Conservation (phyloP, 1,140 invertebrate genomes). For the Pogonus chalceus region DNA sequence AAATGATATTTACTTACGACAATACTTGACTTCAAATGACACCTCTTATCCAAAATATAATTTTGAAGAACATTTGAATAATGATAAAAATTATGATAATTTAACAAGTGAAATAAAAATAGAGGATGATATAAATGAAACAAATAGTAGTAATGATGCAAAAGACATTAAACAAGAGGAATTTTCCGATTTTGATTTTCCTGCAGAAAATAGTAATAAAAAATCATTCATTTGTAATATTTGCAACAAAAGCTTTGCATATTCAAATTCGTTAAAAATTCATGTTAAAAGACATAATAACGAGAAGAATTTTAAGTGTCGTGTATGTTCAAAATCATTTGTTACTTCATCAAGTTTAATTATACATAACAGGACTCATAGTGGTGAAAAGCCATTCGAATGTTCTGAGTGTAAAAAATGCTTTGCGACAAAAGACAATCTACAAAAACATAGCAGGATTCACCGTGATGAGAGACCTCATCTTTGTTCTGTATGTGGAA, state of each 20-base stretch:
- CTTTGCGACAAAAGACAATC: not conserved
- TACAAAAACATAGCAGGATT: not conserved
- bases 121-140: not conserved
- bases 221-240: not conserved
- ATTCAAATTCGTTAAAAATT: not conserved
- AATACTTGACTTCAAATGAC: too few relatives aligned
- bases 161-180: not conserved
- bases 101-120: not conserved
- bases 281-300: not conserved
- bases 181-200: not conserved
- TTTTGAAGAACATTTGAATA: too few relatives aligned
- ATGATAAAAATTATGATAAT: not conserved
- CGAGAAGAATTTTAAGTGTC: not conserved
- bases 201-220: not conserved
- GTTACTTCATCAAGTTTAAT: not conserved
- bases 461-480: not conserved
- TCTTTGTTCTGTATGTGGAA: not conserved
- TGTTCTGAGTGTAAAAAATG: not conserved
- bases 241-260: not conserved
- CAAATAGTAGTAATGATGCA: not conserved
- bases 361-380: not conserved
- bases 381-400: not conserved
- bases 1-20: not conserved
- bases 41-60: too few relatives aligned
- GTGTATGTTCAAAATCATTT: not conserved